Evolutionary conservation across 2,113 vertebrate species (phyloP), one percentile per base, ranked within the genome.

Genomic region (Origma solitaria): DNA sequence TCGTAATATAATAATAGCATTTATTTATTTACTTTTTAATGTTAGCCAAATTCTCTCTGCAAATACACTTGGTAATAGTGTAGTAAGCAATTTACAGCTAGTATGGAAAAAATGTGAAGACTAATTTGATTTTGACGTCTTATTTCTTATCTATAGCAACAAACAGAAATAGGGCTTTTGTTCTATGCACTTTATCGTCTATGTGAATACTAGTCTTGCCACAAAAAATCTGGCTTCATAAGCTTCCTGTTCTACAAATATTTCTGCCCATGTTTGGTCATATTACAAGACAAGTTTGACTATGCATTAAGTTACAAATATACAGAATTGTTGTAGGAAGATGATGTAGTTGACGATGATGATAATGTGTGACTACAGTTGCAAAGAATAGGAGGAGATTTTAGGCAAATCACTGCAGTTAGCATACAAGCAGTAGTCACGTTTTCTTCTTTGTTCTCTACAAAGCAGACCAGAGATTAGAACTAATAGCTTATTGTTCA

Each of bases 401-500:
- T 82, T 61, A 57, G 37, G 24, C 54, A 60, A 71, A 82, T 30
- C 53, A 76, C 57, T 86, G 62, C 19, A 66, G 47, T 70, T 61
- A 70, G 45, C 37, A 50, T 73, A 78, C 53, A 80, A 93, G 42
- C 65, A 93, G 51, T 30, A 90, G 47, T 66, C 42, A 80, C 7
- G 4, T 54, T 87, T 94, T 75, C 9, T 33, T 65, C 77, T 70
- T 72, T 54, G 5, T 85, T 90, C 87, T 88, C 58, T 90, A 33
- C 50, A 77, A 28, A 47, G 57, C 37, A 87, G 65, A 79, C 6
- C n/a, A 66, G 28, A 94, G 51, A 27, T 83, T 86, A 91, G 42
- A 80, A 93, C 70, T 72, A 95, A 92, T 70, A 88, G 56, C 62
- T 79, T 91, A 73, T 90, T 91, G 84, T 93, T 89, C 50, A 86